Evolutionary conservation across 37 sponge, comb jelly and placozoan genomes (phyloP).

Genomic region (Theonella swinhoei): DNA sequence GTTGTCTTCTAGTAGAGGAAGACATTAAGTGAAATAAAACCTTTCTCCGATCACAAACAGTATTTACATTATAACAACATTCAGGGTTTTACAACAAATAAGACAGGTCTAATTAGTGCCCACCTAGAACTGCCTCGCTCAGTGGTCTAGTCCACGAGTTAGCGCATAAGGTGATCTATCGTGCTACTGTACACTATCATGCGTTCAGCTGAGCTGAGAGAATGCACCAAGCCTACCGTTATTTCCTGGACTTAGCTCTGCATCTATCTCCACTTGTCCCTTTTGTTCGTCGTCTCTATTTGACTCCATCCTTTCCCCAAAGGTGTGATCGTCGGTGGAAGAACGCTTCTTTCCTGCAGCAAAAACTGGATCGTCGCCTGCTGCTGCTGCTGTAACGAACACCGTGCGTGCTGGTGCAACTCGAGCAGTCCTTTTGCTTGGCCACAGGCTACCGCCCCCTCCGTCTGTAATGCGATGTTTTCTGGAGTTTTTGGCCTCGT

Average conservation of each 20-base stretch:
- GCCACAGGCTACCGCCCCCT: neutral
- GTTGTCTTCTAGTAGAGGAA: neutral
- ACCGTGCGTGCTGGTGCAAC: neutral
- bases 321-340: neutral
- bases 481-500: too few relatives aligned
- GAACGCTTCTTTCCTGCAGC: too few relatives aligned
- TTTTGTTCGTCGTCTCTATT: neutral
- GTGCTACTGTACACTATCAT: slow-evolving; percentile 37
- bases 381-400: neutral
- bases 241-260: slow-evolving; percentile 44
- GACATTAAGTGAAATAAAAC: neutral
- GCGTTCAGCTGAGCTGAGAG: slow-evolving; percentile 4
- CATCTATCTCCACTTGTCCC: slow-evolving; percentile 38
- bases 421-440: neutral
- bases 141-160: neutral
- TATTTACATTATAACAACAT: neutral
- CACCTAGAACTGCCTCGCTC: neutral
- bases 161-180: neutral
- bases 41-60: neutral
- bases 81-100: neutral
- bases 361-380: neutral
- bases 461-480: too few relatives aligned
- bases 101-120: neutral
- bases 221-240: slow-evolving; percentile 5
- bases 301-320: neutral